Base-by-base conservation (phyloP, 2,113 vertebrate species). In the Zosterops borbonicus region DNA sequence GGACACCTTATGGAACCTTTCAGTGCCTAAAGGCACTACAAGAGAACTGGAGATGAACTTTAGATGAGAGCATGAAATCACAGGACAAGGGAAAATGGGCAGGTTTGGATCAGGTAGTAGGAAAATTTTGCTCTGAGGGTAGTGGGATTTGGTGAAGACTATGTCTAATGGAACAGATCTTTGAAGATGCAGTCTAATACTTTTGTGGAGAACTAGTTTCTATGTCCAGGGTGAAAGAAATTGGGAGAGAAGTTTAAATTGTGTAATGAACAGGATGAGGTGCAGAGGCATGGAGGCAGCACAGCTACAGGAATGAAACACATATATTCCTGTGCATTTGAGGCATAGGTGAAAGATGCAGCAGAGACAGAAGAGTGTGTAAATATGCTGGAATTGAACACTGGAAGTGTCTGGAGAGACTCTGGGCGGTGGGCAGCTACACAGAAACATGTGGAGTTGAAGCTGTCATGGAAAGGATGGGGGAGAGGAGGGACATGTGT, bases 401-500 rank as follows among this genome's bases (percentile, higher is more conserved):
- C 4, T 50, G 16, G 33, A 52, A 52, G 10, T 8, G 5, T 22
- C 17, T 52, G 22, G 55, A 64, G 39, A 64, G 37, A 17, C 39
- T 49, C 28, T 18, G 23, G 60, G 41, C 76, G 24, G 11, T 77
- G 63, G 24, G 6, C 23, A 71, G 28, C 31, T 63, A 7, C 1
- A 52, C 18, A 60, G 49, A 83, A 82, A 50, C 2, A 4, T 24
- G 22, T 9, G 44, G 44, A 67, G 49, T 5, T 58, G 28, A 65
- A 75, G 18, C 16, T 67, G 1, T 35, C 0, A 0, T 28, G 11
- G 31, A 24, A 31, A 50, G 22, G 4, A 4, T 31, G 3, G 33
- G 31, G 23, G 35, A 71, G 21, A 53, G 31, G 22, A 71, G 16
- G 18, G 24, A 35, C 41, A 14, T n/a, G 23, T 39, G 4, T 56